Evolutionary conservation across 2,888 invertebrate species (phyloP), one percentile per base, ranked within the genome.

Genomic region (Melolontha melolontha): DNA sequence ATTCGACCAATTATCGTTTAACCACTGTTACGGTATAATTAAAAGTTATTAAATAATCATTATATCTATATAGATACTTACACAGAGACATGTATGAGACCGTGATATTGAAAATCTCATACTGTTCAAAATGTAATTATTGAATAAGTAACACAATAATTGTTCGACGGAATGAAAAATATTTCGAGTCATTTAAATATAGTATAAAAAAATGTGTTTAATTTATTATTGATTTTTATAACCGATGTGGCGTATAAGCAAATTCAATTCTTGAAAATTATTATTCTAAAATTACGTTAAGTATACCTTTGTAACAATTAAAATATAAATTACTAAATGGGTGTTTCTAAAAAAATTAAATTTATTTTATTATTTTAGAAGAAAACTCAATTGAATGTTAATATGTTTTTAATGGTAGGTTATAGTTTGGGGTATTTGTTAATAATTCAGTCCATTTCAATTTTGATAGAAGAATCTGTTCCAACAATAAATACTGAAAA

Each of bases 1-100:
- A 65, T 65, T 65, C 41, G 65, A 65, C 65, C 65, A 65, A 55
- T 65, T 44, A 44, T 59, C 59, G 50, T 65, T 27, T 47, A 65
- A 55, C 42, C 52, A 57, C 22, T 57, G 42, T 42, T 41, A 22
- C 59, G 44, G 42, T 42, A 44, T 59, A 42, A 44, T 59, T 44
- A 59, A 59, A 44, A 17, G 59, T 59, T 57, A 57, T 17, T 47
- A 17, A 47, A 47, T 47, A 47, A 16, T 47, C 1, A 34, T 34
- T 34, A 34, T 47, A 47, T 44, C 27, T 29, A 29, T 10, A 44
- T 42, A 57, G 12, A 39, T 40, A 54, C 27, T 59, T 14, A 27
- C 29, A n/a, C 12, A 57, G 16, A 6, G 12, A 44, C 44, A 12
- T 59, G 44, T 59, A 29, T 44, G 27, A 44, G 41, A 51, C 27